These are phyloP conservation scores for Myotis findleyi DNA, from an alignment of 2,797 vertebrate species.

Conservation along the genomic window DNA sequence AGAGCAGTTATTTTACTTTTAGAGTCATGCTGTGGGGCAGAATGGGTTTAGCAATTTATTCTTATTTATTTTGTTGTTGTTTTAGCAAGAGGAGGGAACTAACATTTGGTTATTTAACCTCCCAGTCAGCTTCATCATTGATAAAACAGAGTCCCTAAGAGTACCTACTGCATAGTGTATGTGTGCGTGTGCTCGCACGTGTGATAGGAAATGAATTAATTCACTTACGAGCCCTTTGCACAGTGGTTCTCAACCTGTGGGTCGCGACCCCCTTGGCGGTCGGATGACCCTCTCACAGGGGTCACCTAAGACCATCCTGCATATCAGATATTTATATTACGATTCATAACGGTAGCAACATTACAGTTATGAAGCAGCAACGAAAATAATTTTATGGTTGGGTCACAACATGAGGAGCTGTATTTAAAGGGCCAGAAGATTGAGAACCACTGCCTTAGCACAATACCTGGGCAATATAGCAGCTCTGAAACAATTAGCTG, in stretches of 20 bases:
- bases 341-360: too few species aligned
- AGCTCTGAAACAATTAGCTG: background rate
- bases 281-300: too few species aligned
- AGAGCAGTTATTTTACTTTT: slow-evolving; percentile 33
- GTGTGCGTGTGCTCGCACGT: background rate
- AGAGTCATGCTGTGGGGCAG: background rate
- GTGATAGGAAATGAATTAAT: background rate
- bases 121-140: background rate
- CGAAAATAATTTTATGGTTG: too few species aligned
- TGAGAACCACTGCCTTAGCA: too few species aligned
- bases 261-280: too few species aligned
- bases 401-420: too few species aligned
- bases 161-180: accelerated
- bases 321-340: too few species aligned
- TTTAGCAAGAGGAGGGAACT: background rate
- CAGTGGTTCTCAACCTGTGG: background rate
- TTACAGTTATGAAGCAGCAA: too few species aligned
- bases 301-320: too few species aligned
- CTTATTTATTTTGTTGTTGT: background rate
- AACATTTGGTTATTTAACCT: background rate
- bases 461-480: background rate
- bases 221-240: accelerated
- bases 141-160: background rate
- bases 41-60: background rate
- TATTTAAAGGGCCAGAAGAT: too few species aligned